Conservation (phyloP, 2,888 invertebrate genomes). For the Hydrotaea diabolus region DNA sequence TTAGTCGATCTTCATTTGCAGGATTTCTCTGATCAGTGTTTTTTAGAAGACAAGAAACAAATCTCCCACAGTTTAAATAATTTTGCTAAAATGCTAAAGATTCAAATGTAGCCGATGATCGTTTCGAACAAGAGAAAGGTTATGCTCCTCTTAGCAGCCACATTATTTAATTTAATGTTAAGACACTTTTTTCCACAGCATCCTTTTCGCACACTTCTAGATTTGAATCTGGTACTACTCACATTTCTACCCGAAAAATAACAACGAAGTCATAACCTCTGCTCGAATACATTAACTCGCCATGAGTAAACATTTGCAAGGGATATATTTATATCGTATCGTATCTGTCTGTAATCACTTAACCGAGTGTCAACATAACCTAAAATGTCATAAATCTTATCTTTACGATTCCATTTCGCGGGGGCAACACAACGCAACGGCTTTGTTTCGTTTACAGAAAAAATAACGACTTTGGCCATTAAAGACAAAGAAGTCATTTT, state of each 20-base stretch:
- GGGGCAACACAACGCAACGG: background rate
- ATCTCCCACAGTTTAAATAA: too few relatives aligned
- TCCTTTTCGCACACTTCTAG: too few relatives aligned
- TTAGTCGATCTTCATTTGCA: too few relatives aligned
- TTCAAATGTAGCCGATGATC: too few relatives aligned
- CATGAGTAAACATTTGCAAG: background rate
- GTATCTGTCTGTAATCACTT: slow-evolving; percentile 18
- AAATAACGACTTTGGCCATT: slow-evolving; percentile 55
- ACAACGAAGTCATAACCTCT: background rate
- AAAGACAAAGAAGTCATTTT: slow-evolving; percentile 56
- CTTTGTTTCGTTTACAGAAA: slow-evolving; percentile 32
- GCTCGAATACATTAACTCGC: background rate
- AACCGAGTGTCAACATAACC: slow-evolving; percentile 19
- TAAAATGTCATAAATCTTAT: slow-evolving; percentile 49
- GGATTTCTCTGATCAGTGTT: too few relatives aligned
- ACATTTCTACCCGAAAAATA: background rate
- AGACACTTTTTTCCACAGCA: too few relatives aligned
- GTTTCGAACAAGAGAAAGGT: too few relatives aligned
- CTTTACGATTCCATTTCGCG: too few relatives aligned
- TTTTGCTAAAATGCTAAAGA: too few relatives aligned
- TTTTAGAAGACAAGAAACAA: too few relatives aligned
- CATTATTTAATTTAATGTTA: too few relatives aligned
- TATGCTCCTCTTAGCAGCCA: too few relatives aligned
- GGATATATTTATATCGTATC: background rate
- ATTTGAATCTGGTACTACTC: background rate